Base-by-base conservation (phyloP, 2,888 invertebrate species). In the Agonopterix heracliana region DNA sequence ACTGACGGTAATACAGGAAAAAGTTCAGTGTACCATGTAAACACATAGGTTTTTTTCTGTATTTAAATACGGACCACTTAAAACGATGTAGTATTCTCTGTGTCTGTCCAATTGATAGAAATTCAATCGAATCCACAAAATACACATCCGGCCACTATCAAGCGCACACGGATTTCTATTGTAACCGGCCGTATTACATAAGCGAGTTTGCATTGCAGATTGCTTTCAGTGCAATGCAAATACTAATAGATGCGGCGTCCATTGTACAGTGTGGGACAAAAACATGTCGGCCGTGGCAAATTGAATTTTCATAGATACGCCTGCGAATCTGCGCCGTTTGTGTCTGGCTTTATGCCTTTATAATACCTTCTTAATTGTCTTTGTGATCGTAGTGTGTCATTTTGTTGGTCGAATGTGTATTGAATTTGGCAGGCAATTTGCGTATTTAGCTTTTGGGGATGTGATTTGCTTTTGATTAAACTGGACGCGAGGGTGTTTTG, bases 131-230 rank as follows among this genome's bases (percentile, higher is more conserved):
- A 26, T 26, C 38, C 38, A 9, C 38, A n/a, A n/a, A 38, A n/a
- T 38, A 38, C 38, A 38, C 38, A 38, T 50, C 12, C 9, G 34
- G n/a, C 43, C 49, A 44, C 46, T 34, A 47, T 45, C 50, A 57
- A 64, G 60, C 57, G 52, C 58, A 58, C 62, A 49, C 47, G 55
- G 59, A 58, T 61, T 62, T 51, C 60, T 55, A 61, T 64, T 66
- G 66, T 64, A 63, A 58, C 60, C 53, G 52, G 49, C 55, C 63
- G 61, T 63, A 71, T 74, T 70, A 73, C 68, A 79, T 74, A 75
- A 76, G 64, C 73, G 71, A 65, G 81, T 85, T 85, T 84, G 84
- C 83, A 85, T 74, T 83, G 80, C 79, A 83, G 80, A 85, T 83
- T 72, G 74, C 74, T 72, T 68, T 74, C 73, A 72, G 67, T 68